phyloP scores from a whole-genome alignment of 2,797 vertebrate genomes.

The Nannoperca australis region DNA sequence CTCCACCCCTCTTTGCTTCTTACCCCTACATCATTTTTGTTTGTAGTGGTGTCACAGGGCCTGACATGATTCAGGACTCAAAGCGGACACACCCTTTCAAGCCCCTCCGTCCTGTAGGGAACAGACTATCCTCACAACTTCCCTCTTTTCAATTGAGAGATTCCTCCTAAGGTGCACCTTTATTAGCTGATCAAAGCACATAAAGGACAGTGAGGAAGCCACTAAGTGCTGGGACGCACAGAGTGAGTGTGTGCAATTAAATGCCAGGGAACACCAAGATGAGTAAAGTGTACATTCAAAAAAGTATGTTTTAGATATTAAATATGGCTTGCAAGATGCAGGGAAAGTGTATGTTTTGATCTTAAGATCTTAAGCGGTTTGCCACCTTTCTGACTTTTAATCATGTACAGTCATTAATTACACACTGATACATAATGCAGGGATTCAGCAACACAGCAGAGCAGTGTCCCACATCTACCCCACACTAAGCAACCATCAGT shows the following conservation, averaged over 20 bases:
- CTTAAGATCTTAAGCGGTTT: slow-evolving; percentile 3
- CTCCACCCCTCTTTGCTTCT: slow-evolving; percentile 6
- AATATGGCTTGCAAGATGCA: not conserved
- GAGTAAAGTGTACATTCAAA: not conserved
- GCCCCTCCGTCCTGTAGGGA: not conserved
- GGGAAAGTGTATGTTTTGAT: slow-evolving; percentile 17
- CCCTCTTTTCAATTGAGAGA: slow-evolving; percentile 46
- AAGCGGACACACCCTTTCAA: slow-evolving; percentile 15
- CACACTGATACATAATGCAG: slow-evolving; percentile 41
- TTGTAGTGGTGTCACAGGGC: slow-evolving; percentile 17
- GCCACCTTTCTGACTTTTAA: slow-evolving; percentile 48
- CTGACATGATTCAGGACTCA: slow-evolving; percentile 17
- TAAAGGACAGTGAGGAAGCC: not conserved
- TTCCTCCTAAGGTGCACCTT: slow-evolving; percentile 28
- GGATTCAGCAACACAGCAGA: slow-evolving; percentile 11
- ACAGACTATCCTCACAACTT: slow-evolving; percentile 29
- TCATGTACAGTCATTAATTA: slow-evolving; percentile 63
- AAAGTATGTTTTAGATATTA: slow-evolving; percentile 12
- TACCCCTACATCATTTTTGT: slow-evolving; percentile 27
- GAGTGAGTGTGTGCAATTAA: slow-evolving; percentile 12
- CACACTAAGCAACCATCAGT: slow-evolving; percentile 50
- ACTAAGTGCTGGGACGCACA: not conserved
- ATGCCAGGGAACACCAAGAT: slow-evolving; percentile 4
- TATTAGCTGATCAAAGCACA: slow-evolving; percentile 53
- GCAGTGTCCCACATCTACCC: slow-evolving; percentile 36